Evolutionary conservation across 2,113 vertebrate species (phyloP), one percentile per base, ranked within the genome.

Genomic region (Calyptomena viridis): DNA sequence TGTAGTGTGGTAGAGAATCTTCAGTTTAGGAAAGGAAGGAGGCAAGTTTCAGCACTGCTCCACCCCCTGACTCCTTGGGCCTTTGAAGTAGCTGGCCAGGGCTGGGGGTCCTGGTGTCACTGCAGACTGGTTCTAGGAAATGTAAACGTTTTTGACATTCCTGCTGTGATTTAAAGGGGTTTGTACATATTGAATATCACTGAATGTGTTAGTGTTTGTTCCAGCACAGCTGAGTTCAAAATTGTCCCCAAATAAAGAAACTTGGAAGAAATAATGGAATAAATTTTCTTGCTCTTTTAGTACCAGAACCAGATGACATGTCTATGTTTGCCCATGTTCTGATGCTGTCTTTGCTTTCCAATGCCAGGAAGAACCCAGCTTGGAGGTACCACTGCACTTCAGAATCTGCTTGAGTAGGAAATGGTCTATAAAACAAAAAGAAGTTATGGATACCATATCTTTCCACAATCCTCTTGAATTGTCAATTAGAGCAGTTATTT

Each of bases 51-150:
- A 78, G 67, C 46, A 58, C 15, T 44, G 14, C 23, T 84, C 19
- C 30, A 19, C 28, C 0, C 0, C 49, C 23, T 0, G 1, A 3
- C 63, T 75, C 9, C 59, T 55, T 62, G n/a, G 56, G 30, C 52
- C 30, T 66, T 66, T 50, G 63, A 58, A 77, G 35, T 46, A 12
- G 17, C 8, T 18, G 11, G 5, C 3, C 55, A 13, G 4, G 37
- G 12, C 7, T 84, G 23, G 7, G 39, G 12, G 9, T 52, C 30
- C 47, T 87, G n/a, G 18, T 50, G 40, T 68, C 31, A 24, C 11
- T 58, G n/a, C 46, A 74, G 37, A 4, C 17, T 50, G 28, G 7
- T 73, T 89, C 30, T 58, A 63, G n/a, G 63, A 37, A 62, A 35
- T 0, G 0, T 30, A 50, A 39, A 68, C 49, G 6, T 11, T 79